Conservation (phyloP, 2,113 vertebrate species). For the Lanius collurio region DNA sequence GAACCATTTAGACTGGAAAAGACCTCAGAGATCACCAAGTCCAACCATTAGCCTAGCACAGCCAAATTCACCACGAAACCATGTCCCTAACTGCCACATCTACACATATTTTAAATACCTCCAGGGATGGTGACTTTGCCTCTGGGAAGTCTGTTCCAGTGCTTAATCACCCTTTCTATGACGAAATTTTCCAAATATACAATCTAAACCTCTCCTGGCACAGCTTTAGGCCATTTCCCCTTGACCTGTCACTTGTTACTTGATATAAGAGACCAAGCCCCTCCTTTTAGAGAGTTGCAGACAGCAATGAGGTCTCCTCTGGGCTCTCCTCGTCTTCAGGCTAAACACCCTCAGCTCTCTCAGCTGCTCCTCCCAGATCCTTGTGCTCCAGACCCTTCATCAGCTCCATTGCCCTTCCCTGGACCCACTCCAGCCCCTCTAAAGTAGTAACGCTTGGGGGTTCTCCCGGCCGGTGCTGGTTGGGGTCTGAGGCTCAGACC, state of each 20-base stretch:
- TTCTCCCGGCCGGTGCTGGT: no score
- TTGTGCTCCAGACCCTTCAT: neutral
- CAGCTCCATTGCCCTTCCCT: neutral
- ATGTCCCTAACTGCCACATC: neutral
- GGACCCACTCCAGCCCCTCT: neutral
- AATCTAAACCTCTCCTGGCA: neutral
- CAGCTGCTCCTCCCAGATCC: neutral
- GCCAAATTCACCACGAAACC: neutral
- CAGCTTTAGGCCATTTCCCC: neutral
- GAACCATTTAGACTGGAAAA: neutral
- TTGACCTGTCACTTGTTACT: no score
- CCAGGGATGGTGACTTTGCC: neutral
- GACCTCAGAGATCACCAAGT: neutral
- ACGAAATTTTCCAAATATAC: neutral
- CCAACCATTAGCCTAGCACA: neutral
- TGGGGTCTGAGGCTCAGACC: no score
- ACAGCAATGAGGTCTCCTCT: neutral
- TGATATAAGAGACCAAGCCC: neutral
- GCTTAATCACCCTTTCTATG: neutral
- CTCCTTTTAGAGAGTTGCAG: neutral
- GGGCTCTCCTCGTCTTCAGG: neutral
- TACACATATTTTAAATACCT: neutral
- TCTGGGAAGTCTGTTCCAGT: neutral
- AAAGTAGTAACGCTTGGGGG: no score
- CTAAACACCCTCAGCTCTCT: neutral